Base-by-base conservation (phyloP, 2,113 vertebrate genomes). In the Athene cunicularia region DNA sequence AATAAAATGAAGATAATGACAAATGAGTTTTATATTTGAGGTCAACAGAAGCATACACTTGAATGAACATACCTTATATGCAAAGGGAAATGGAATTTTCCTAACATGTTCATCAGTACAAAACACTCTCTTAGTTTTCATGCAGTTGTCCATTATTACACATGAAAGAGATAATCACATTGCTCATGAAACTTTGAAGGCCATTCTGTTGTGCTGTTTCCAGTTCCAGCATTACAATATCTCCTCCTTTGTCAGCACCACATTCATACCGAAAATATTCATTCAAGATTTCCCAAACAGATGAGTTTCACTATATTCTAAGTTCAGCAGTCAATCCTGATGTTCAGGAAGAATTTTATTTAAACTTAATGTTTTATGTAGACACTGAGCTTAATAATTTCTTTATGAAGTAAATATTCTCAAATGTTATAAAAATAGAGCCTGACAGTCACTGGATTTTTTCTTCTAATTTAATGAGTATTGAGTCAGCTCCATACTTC, bases 41-140 rank as follows among this genome's bases (percentile, higher is more conserved):
- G 59, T 92, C 67, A 95, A 80, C 58, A 92, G 43, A 96, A 92
- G 58, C 52, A 73, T 21, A 71, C 22, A 64, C 30, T 72, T 92
- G 43, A 82, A 86, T 73, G 16, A 90, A 88, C 80, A 86, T 26
- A 70, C 2, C 9, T 55, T 50, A 58, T 17, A 47, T 37, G 9
- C 20, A 84, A 91, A 94, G 50, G 64, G 64, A 96, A 96, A 90
- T 74, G 59, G 37, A 95, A 89, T 96, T 96, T 96, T 96, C 73
- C 55, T 89, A 81, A 84, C 2, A 11, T 43, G 59, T 80, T 32
- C 37, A 87, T 93, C 32, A 67, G 39, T 74, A 87, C 41, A 79
- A 83, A 94, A 11, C 12, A 66, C 33, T 68, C 10, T 70, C 16
- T 87, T 68, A 9, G 23, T 76, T 92, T 93, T 76, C 80, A 83